Percentiles rank a stretch among this genome's conserved stretches.
phyloP scores from a whole-genome alignment of 2,888 invertebrate genomes.

The Cryptocephalus moraei region DNA sequence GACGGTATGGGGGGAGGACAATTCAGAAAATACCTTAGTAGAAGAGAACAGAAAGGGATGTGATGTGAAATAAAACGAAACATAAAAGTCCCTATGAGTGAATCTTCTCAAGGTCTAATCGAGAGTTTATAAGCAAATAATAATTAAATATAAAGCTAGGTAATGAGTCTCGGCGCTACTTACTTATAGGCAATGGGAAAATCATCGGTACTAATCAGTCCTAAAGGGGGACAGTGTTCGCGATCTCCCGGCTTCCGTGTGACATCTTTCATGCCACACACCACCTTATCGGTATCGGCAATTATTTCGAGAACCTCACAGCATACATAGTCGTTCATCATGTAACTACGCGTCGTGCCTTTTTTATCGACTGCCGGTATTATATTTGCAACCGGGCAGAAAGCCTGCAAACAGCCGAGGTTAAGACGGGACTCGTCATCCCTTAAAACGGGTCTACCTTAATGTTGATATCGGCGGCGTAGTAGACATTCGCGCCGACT shows the following conservation, averaged over 20 bases:
- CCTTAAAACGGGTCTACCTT: conserved; percentile 46
- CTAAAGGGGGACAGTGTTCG: conserved; percentile 63
- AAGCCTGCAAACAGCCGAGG: conserved; percentile 42
- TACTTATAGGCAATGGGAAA: conserved; percentile 78
- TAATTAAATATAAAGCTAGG: too few species aligned
- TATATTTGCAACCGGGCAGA: conserved; percentile 58
- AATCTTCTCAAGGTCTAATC: too few species aligned
- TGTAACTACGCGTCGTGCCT: conserved; percentile 65
- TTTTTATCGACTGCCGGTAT: conserved; percentile 72
- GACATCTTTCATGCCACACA: conserved; percentile 76
- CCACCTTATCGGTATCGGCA: conserved; percentile 78
- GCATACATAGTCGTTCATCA: conserved; percentile 75
- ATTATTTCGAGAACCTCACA: conserved; percentile 82
- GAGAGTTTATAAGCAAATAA: too few species aligned
- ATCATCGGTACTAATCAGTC: conserved; percentile 73
- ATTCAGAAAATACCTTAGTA: too few species aligned
- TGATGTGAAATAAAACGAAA: too few species aligned
- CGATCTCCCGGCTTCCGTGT: conserved; percentile 60
- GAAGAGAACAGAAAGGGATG: too few species aligned
- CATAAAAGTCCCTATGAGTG: too few species aligned
- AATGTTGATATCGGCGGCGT: conserved; percentile 77
- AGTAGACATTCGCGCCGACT: conserved; percentile 63
- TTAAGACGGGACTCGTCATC: too few species aligned
- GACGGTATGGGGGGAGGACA: too few species aligned
- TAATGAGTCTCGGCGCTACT: conserved; percentile 32